Percentiles rank a stretch among this genome's conserved stretches.
Evolutionary conservation across 2,888 invertebrate genomes (phyloP).

Genomic region (Chalcis sispes): DNA sequence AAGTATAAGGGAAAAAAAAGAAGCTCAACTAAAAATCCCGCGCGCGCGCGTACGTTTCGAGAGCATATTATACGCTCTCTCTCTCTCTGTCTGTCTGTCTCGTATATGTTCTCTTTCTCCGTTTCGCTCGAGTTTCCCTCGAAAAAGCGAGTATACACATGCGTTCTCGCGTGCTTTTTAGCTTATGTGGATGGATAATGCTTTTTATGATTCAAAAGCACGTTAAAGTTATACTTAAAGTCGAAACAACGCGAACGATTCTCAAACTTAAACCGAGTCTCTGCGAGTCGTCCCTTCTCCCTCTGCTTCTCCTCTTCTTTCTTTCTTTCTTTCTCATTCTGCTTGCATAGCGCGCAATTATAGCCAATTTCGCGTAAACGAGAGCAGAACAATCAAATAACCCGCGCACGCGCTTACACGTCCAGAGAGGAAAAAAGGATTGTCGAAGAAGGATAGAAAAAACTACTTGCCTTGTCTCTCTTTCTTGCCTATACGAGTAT

Average conservation of each 20-base stretch:
- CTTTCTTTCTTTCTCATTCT: slow-evolving; percentile 49
- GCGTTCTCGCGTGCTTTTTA: slow-evolving; percentile 34
- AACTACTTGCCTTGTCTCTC: slow-evolving; percentile 9
- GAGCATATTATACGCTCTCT: slow-evolving; percentile 38
- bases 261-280: slow-evolving; percentile 17
- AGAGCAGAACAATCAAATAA: slow-evolving; percentile 63
- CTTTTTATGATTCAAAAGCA: slow-evolving; percentile 55
- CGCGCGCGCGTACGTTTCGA: slow-evolving; percentile 7
- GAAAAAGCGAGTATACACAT: too few species aligned
- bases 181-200: slow-evolving; percentile 43
- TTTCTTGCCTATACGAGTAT: not conserved
- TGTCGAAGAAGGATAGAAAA: slow-evolving; percentile 22
- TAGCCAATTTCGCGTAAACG: slow-evolving; percentile 66
- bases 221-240: slow-evolving; percentile 56
- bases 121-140: slow-evolving; percentile 46
- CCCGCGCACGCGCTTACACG: slow-evolving; percentile 26
- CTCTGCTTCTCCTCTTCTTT: not conserved
- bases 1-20: slow-evolving; percentile 49
- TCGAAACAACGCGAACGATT: slow-evolving; percentile 33
- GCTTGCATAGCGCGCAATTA: slow-evolving; percentile 63
- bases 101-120: not conserved
- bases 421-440: slow-evolving; percentile 19
- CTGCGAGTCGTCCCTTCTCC: not conserved
- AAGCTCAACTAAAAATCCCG: slow-evolving; percentile 31
- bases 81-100: too few species aligned